Conservation (phyloP, 2,797 vertebrate genomes). For the Cyclura pinguis region DNA sequence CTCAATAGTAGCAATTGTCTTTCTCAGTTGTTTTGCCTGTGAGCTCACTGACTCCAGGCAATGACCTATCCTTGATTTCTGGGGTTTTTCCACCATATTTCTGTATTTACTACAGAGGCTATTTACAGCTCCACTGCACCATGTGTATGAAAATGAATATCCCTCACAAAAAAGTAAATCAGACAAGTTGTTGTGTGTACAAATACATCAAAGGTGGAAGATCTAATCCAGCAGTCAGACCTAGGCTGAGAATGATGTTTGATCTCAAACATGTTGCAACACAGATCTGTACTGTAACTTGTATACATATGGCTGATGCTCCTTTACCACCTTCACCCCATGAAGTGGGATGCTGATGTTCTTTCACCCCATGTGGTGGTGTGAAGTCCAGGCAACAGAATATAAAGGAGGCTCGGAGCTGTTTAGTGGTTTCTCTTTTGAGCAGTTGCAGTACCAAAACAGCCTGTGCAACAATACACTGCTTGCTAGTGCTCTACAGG, state of each 20-base stretch:
- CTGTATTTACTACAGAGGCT: conserved; percentile 7
- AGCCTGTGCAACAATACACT: too few relatives aligned
- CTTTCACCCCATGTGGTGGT: too few relatives aligned
- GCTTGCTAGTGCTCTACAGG: too few relatives aligned
- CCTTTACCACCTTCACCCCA: too few relatives aligned
- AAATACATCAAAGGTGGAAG: background rate
- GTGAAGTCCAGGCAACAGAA: too few relatives aligned
- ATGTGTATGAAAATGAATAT: conserved; percentile 10
- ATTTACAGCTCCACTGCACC: conserved; percentile 11
- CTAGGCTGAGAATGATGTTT: background rate
- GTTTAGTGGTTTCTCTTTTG: too few relatives aligned
- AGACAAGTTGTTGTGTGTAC: background rate
- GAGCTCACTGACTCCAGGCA: background rate
- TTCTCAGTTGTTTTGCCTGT: background rate
- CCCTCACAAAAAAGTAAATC: background rate
- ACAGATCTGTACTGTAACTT: background rate
- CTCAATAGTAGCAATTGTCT: background rate
- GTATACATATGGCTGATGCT: too few relatives aligned
- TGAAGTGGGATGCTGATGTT: too few relatives aligned
- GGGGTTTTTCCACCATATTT: background rate
- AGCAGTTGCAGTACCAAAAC: too few relatives aligned
- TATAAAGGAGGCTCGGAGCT: too few relatives aligned
- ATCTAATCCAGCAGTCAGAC: background rate
- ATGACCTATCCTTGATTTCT: background rate
- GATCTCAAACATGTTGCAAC: background rate